These are phyloP conservation scores for Nothobranchius kuhntae DNA, from an alignment of 2,113 vertebrate species.

Conservation along the genomic window DNA sequence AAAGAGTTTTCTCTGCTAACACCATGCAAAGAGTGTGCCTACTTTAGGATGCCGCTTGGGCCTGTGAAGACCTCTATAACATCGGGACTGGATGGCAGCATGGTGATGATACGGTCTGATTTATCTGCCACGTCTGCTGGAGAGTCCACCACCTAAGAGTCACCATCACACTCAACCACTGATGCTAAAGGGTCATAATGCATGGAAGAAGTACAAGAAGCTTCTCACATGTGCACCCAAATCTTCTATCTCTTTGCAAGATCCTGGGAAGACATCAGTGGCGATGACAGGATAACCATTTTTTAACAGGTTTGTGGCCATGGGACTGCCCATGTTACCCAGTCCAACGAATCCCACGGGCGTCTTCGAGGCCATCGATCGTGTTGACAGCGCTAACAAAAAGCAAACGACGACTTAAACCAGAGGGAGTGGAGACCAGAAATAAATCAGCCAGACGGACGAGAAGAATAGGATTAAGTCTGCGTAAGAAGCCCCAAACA, in stretches of 20 bases:
- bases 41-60: conserved; percentile 94
- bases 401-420: conserved; percentile 23
- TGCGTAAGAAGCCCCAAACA: conserved; percentile 20
- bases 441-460: conserved; percentile 29
- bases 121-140: conserved; percentile 95
- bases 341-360: conserved; percentile 95
- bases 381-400: conserved; percentile 81
- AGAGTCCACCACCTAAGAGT: conserved; percentile 86
- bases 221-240: conserved; percentile 88
- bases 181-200: not conserved
- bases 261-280: conserved; percentile 94
- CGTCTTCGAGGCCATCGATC: conserved; percentile 97
- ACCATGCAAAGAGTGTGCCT: conserved; percentile 55
- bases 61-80: conserved; percentile 92
- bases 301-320: conserved; percentile 96
- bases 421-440: conserved; percentile 43
- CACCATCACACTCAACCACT: not conserved
- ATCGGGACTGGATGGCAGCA: conserved; percentile 94
- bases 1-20: not conserved
- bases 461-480: conserved; percentile 44
- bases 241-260: conserved; percentile 93
- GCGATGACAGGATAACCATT: conserved; percentile 95
- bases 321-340: conserved; percentile 98
- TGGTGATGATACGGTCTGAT: conserved; percentile 97
- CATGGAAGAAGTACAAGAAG: no score